phyloP scores from a whole-genome alignment of 1,140 invertebrate species.

The Atta cephalotes region DNA sequence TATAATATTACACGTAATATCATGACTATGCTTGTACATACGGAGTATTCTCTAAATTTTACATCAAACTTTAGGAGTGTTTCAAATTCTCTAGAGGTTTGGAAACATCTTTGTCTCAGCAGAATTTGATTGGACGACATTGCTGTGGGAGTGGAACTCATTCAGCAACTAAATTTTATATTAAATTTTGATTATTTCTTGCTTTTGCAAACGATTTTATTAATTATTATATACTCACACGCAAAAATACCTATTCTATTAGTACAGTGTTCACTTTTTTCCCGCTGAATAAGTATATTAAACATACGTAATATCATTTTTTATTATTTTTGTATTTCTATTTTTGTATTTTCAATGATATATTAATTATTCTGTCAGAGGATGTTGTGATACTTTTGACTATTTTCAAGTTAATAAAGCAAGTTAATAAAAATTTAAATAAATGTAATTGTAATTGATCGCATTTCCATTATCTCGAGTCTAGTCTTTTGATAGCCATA shows the following conservation, averaged over 20 bases:
- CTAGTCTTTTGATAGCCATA: background rate
- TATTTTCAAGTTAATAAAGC: background rate
- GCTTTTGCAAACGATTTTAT: background rate
- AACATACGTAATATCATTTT: too few species aligned
- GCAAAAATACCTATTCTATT: too few species aligned
- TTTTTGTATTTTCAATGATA: background rate
- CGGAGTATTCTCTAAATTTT: background rate
- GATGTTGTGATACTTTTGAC: background rate
- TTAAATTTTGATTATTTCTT: background rate
- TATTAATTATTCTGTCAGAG: background rate
- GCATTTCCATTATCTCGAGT: background rate
- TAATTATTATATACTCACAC: background rate
- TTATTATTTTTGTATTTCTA: background rate
- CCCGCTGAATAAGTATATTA: too few species aligned
- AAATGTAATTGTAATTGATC: background rate
- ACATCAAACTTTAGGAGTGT: background rate
- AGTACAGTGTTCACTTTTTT: too few species aligned
- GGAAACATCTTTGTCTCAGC: slow-evolving; percentile 13
- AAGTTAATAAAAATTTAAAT: slow-evolving; percentile 2
- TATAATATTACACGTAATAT: slow-evolving; percentile 19
- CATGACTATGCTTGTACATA: background rate
- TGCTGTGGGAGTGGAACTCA: background rate
- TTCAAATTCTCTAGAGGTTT: slow-evolving; percentile 2
- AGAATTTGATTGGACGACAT: background rate
- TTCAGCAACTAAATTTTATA: background rate